Conservation (phyloP, 1,140 invertebrate genomes). For the Dendrolimus punctatus region DNA sequence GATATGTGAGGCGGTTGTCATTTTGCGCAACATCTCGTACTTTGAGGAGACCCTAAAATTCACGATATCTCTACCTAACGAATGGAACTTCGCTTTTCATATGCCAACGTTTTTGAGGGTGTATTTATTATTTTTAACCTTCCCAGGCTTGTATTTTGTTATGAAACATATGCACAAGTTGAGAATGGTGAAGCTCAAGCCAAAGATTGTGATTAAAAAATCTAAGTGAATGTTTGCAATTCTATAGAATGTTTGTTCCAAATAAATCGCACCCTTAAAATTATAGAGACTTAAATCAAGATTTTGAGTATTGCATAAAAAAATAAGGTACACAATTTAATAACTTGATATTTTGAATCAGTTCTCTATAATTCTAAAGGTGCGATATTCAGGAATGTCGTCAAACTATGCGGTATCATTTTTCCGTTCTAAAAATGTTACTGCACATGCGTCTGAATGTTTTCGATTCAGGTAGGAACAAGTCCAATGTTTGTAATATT, state of each 20-base stretch:
- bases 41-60: constrained; percentile 90
- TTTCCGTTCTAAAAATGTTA: too few species aligned
- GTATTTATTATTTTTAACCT: constrained; percentile 83
- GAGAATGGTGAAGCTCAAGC: constrained; percentile 41
- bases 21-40: constrained; percentile 88
- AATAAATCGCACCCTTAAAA: neutral
- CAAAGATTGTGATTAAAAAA: constrained; percentile 58
- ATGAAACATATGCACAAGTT: constrained; percentile 86
- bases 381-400: too few species aligned
- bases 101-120: constrained; percentile 85
- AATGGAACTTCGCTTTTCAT: constrained; percentile 90
- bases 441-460: too few species aligned
- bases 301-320: too few species aligned
- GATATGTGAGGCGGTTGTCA: constrained; percentile 87
- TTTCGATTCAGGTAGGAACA: too few species aligned
- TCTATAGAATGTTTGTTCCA: neutral
- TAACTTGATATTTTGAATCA: too few species aligned
- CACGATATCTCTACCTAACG: constrained; percentile 85
- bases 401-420: too few species aligned
- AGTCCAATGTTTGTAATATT: too few species aligned
- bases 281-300: neutral
- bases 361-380: too few species aligned
- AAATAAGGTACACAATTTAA: too few species aligned
- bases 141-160: constrained; percentile 82
- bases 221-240: constrained; percentile 30